phyloP scores from a whole-genome alignment of 2,113 vertebrate species.

The Hypocryptadius cinnamomeus region DNA sequence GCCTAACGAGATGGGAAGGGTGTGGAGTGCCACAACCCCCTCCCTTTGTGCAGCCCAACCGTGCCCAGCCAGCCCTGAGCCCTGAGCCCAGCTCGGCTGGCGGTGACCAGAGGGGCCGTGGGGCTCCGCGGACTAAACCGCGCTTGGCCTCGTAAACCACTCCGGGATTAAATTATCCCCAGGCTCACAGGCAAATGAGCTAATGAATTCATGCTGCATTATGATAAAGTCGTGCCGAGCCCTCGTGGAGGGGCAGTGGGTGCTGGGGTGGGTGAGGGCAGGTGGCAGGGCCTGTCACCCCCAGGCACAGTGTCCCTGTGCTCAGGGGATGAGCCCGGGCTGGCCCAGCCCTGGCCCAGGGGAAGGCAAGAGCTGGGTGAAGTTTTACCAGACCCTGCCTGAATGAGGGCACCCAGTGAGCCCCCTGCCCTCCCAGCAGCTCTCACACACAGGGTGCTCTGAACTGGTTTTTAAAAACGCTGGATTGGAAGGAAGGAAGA shows the following conservation, averaged over 20 bases:
- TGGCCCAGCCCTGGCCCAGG: neutral
- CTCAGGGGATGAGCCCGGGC: neutral
- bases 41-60: neutral
- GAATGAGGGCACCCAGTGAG: accelerated
- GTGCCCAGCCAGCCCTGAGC: neutral
- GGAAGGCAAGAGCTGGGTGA: neutral
- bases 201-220: slow-evolving; percentile 22
- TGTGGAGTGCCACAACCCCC: neutral
- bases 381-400: too few relatives aligned
- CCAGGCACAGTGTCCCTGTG: neutral
- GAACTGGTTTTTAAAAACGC: neutral
- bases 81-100: neutral
- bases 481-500: neutral
- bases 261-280: neutral
- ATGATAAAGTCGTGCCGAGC: neutral
- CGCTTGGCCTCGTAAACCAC: neutral
- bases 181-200: slow-evolving; percentile 41
- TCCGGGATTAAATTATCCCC: slow-evolving; percentile 18
- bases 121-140: neutral
- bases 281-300: neutral
- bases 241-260: neutral
- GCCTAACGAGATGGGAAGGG: neutral
- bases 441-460: accelerated
- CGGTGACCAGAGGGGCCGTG: neutral
- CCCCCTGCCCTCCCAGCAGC: neutral